Evolutionary conservation across 2,888 invertebrate genomes (phyloP), one percentile per base, ranked within the genome.

Genomic region (Hipparchia semele): DNA sequence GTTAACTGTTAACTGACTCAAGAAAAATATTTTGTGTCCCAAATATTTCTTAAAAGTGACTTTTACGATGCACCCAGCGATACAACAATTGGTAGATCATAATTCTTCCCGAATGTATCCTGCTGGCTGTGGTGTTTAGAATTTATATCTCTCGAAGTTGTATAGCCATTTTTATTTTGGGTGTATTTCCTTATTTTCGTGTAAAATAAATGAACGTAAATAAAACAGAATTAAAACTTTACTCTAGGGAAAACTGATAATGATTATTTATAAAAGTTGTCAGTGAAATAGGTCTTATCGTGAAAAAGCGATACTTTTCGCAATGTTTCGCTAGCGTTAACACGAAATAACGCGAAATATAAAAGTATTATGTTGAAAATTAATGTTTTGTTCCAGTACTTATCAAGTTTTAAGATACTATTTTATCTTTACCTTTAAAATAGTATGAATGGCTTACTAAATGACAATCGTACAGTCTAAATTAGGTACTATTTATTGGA

Each of bases 21-120:
- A 4, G 12, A 64, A 49, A 13, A 62, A 49, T 10, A 64, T 49
- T 64, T 64, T 64, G n/a, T 23, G 65, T 54, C 53, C 12, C 65
- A 66, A 13, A 65, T 53, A 65, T 53, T 51, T 67, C 58, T 10
- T 46, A 67, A 67, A 67, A 67, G 56, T 67, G 56, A 67, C 67
- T 67, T 67, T 67, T 67, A 67, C 33, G 66, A 13, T 13, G 45
- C 56, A 45, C n/a, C 58, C 13, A 45, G 39, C 12, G 12, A 67
- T 45, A 8, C 51, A 53, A 65, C 51, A 53, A 65, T 65, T 65
- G 33, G 51, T 53, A 51, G 51, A 65, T 53, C 65, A 53, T 65
- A 65, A 65, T 33, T 65, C 65, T 53, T 53, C 10, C 65, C 65
- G 46, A 67, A 58, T 58, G 45, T 67, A 58, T 56, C 33, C 65